Base-by-base conservation (phyloP, 1,140 invertebrate species). In the Belonocnema kinseyi region DNA sequence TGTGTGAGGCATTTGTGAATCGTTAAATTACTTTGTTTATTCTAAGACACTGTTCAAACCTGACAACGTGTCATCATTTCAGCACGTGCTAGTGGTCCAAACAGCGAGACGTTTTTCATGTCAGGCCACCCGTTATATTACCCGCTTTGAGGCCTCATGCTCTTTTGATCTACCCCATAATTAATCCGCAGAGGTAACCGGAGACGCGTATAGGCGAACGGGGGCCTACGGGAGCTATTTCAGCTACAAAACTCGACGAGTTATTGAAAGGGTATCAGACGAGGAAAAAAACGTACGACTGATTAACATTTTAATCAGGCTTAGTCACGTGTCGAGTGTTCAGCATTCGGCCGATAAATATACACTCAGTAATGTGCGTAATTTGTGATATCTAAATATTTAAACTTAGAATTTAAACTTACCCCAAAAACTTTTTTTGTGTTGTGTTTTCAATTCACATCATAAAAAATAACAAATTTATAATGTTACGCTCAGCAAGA, bases 121-220 rank as follows among this genome's bases (percentile, higher is more conserved):
- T 81, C 72, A 80, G 75, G 81, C 80, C 78, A 88, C 86, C 86
- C 87, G 85, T 88, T 89, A 86, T 85, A 86, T 88, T 85, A 87
- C 79, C 71, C 84, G 89, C 89, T 91, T 90, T 90, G 90, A 90
- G 85, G 88, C 82, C 85, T 85, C 79, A 83, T 87, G 86, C 88
- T 90, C 90, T 90, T 91, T 90, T 90, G 90, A 90, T 90, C 87
- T 89, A 87, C 86, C 88, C 86, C 87, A 90, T 91, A 91, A 91
- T 91, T 90, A 90, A 91, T 91, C 89, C 88, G 84, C 84, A 86
- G 88, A 89, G 87, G 90, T 91, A 91, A 91, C 90, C 85, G 84
- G 89, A 91, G 89, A 91, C 85, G 85, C 86, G 88, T 89, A 89
- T 87, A 84, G 86, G 86, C 86, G 83, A 84, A 87, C 84, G 76